Base-by-base conservation (phyloP, 2,888 invertebrate species). In the Pachliopta kotzebuea region DNA sequence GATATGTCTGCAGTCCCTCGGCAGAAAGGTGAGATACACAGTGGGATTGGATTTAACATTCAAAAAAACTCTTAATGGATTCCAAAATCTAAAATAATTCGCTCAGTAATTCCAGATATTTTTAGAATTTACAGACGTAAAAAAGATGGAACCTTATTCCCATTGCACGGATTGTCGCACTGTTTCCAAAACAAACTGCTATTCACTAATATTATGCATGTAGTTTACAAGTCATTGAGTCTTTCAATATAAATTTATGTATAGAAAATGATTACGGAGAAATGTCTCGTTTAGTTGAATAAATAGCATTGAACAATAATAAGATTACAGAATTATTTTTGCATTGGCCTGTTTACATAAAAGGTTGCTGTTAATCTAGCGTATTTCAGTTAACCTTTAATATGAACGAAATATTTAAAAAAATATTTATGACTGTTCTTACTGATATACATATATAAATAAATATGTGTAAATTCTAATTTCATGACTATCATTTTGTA, bases 1-100 rank as follows among this genome's bases (percentile, higher is more conserved):
- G 63, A 97, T 98, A 79, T 98, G 98, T 82, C 92, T 99, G 68
- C 97, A 98, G 84, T 97, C 99, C 0, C 93, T 99, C 67, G 99
- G 98, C 60, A 94, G 99, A 92, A 99, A 99, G 95, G 98, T 97
- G n/a, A 57, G 49, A n/a, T 26, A 9, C n/a, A 54, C 20, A 1
- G 24, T 31, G 17, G 24, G 2, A 14, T 42, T 42, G 2, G n/a
- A 45, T 45, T 18, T 45, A 37, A 37, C 11, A 37, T 37, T 37
- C 14, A 37, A 14, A 14, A 37, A 17, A 37, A 14, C 1, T 4
- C 1, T 37, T 37, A 37, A 14, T 11, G 14, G 14, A 14, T 37
- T 11, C 11, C 4, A n/a, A n/a, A n/a, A n/a, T n/a, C n/a, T n/a
- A n/a, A n/a, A n/a, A n/a, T n/a, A n/a, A n/a, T n/a, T n/a, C n/a